Conservation (phyloP, 2,113 vertebrate genomes). For the Macaca fascicularis region T2T-MFA8v1.1 NC_088384.1:92499001-92499500, state of each 20-base stretch:
- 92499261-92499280: neutral
- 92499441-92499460: neutral
- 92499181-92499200: neutral
- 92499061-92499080: neutral
- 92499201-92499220: neutral
- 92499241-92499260: neutral
- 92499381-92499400: neutral
- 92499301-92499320: neutral
- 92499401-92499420: neutral
- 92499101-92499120: neutral
- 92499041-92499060: neutral
- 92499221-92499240: neutral
- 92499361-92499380: neutral
- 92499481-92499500: neutral
- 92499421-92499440: neutral
- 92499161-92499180: neutral
- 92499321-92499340: neutral
- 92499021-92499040: neutral
- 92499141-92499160: neutral
- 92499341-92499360: neutral
- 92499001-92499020: neutral
- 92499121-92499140: neutral
- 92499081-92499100: too few species aligned
- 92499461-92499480: slow-evolving; percentile 1
- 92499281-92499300: too few species aligned